Percentiles rank a stretch among this genome's conserved stretches.
Evolutionary conservation across 2,797 vertebrate species (phyloP).

Genomic region (Clarias fuscus): DNA sequence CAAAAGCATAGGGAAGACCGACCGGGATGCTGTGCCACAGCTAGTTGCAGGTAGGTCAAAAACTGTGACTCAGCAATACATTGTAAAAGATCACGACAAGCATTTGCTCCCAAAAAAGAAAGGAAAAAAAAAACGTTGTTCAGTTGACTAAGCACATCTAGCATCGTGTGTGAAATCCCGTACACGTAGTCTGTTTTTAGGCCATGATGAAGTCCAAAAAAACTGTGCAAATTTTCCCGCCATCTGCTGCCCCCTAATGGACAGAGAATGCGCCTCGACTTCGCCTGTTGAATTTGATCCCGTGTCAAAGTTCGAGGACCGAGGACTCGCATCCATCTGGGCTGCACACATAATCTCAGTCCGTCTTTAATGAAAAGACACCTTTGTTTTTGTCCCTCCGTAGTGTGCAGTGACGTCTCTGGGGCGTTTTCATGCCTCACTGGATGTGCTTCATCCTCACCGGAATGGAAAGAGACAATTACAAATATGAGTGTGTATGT

Average conservation of each 20-base stretch:
- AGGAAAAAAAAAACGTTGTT: neutral
- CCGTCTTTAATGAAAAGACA: neutral
- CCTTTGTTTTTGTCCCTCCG: neutral
- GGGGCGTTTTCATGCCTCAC: neutral
- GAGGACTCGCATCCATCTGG: neutral
- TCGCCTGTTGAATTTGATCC: neutral
- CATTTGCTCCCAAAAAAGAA: neutral
- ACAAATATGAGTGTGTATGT: neutral
- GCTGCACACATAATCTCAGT: slow-evolving; percentile 1
- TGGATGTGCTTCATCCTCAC: neutral
- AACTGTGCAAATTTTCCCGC: neutral
- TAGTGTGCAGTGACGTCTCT: neutral
- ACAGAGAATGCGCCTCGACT: neutral
- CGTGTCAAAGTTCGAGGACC: slow-evolving; percentile 4
- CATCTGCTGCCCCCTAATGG: slow-evolving; percentile 21
- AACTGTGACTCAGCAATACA: slow-evolving; percentile 6
- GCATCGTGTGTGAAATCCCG: neutral
- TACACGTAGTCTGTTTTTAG: neutral
- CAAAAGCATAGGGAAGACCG: slow-evolving; percentile 13
- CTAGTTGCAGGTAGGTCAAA: neutral
- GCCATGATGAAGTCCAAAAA: neutral
- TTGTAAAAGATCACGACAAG: neutral
- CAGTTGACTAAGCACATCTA: neutral
- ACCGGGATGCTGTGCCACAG: neutral
- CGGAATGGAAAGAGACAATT: neutral